These are phyloP conservation scores for Sialia sialis DNA, from an alignment of 2,113 vertebrate species.

Conservation along the genomic window DNA sequence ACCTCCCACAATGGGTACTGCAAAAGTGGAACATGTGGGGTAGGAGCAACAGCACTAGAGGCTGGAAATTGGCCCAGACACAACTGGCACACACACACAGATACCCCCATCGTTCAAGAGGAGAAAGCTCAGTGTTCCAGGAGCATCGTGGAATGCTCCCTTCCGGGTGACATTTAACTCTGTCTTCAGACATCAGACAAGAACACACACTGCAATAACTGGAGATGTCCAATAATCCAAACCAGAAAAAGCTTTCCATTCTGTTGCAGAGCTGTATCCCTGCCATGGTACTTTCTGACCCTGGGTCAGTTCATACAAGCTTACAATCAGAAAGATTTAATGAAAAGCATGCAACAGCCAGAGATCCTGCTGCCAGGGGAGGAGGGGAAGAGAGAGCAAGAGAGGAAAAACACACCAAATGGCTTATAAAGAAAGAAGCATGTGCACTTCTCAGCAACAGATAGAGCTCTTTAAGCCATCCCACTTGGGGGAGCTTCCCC, in stretches of 20 bases:
- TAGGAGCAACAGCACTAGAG: background rate
- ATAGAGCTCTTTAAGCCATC: constrained; percentile 9
- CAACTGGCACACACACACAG: background rate
- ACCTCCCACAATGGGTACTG: background rate
- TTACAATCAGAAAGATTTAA: constrained; percentile 49
- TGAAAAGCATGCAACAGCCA: constrained; percentile 25
- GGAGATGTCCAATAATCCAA: background rate
- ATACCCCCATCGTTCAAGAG: background rate
- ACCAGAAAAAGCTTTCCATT: constrained; percentile 19
- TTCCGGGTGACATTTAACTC: background rate
- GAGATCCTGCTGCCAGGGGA: constrained; percentile 21
- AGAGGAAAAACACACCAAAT: constrained; percentile 10
- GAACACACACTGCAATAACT: background rate
- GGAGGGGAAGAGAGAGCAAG: background rate
- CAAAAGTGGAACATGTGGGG: background rate
- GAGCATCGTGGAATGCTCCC: background rate
- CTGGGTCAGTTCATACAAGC: constrained; percentile 16
- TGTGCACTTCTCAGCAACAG: constrained; percentile 9
- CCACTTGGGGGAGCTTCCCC: constrained; percentile 15
- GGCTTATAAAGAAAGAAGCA: background rate
- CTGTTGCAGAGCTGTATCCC: background rate
- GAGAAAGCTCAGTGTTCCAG: background rate
- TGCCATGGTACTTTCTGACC: constrained; percentile 15
- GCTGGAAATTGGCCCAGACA: background rate
- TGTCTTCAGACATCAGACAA: background rate